Conservation (phyloP, 2,797 vertebrate species). For the Sebastolobus altivelis region DNA sequence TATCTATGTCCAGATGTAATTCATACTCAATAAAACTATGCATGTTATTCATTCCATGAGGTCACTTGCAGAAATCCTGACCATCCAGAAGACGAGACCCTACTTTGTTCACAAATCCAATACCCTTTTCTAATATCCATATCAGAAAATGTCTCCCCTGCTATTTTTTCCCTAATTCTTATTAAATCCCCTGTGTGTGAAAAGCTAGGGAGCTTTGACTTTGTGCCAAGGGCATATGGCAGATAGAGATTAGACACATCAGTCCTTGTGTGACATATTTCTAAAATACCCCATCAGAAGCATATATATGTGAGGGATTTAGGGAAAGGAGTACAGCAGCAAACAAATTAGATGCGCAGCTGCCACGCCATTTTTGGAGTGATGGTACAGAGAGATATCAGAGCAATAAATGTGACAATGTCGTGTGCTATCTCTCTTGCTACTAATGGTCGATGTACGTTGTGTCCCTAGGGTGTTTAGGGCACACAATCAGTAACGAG, state of each 20-base stretch:
- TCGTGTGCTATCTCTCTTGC: constrained; percentile 10
- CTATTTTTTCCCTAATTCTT: constrained; percentile 49
- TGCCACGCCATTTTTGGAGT: constrained; percentile 15
- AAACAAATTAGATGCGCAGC: constrained; percentile 49
- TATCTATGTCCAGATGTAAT: neutral
- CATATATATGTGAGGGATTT: constrained; percentile 26
- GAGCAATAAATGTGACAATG: constrained; percentile 20
- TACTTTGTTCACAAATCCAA: constrained; percentile 41
- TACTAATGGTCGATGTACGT: constrained; percentile 30
- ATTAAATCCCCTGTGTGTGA: constrained; percentile 60
- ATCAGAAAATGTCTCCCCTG: constrained; percentile 39
- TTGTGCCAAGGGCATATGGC: constrained; percentile 70
- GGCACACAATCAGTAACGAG: constrained; percentile 29
- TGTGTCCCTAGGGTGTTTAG: constrained; percentile 27
- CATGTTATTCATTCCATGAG: constrained; percentile 38
- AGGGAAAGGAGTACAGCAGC: constrained; percentile 7
- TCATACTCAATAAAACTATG: neutral
- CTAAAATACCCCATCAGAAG: constrained; percentile 49
- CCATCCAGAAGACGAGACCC: constrained; percentile 24
- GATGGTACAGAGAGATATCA: constrained; percentile 14
- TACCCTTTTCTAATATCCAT: constrained; percentile 56
- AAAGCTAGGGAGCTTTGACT: constrained; percentile 60
- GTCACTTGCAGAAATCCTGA: constrained; percentile 48
- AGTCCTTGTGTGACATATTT: constrained; percentile 54
- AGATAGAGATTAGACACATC: constrained; percentile 65